Percentiles rank a stretch among this genome's conserved stretches.
phyloP scores from a whole-genome alignment of 1,140 invertebrate genomes.

The Nasonia giraulti region DNA sequence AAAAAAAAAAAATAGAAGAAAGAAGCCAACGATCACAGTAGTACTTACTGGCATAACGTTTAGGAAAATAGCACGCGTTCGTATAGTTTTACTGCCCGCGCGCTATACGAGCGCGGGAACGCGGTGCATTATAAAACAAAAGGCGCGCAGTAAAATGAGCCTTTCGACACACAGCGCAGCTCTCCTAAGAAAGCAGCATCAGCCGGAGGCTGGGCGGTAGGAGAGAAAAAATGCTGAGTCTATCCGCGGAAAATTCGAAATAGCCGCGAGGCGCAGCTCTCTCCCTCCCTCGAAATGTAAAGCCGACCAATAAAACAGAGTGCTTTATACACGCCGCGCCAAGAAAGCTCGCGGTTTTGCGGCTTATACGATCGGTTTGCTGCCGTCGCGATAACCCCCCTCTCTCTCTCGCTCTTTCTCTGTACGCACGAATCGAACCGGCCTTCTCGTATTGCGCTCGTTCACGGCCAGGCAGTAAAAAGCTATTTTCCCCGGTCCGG shows the following conservation, averaged over 20 bases:
- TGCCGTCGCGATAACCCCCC: neutral
- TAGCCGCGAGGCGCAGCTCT: neutral
- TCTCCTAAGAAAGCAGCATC: neutral
- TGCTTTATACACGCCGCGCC: conserved; percentile 23
- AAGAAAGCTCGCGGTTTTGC: conserved; percentile 35
- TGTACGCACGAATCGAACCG: conserved; percentile 55
- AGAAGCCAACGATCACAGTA: too few species aligned
- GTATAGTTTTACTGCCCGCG: neutral
- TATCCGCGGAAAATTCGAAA: conserved; percentile 33
- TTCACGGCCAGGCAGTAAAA: conserved; percentile 58
- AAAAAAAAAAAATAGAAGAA: neutral
- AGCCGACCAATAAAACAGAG: conserved; percentile 35
- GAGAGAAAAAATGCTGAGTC: conserved; percentile 12
- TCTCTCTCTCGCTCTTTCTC: neutral
- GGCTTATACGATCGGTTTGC: conserved; percentile 33
- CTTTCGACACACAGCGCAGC: neutral
- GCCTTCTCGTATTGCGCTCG: conserved; percentile 54
- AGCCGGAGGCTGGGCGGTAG: neutral
- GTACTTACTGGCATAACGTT: neutral
- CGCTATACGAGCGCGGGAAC: neutral
- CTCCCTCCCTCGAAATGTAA: conserved; percentile 31
- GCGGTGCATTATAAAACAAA: neutral
- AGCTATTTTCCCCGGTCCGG: conserved; percentile 57
- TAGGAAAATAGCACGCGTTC: neutral
- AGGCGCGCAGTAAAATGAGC: neutral